Base-by-base conservation (phyloP, 2,888 invertebrate species). In the Agrochola lychnidis region DNA sequence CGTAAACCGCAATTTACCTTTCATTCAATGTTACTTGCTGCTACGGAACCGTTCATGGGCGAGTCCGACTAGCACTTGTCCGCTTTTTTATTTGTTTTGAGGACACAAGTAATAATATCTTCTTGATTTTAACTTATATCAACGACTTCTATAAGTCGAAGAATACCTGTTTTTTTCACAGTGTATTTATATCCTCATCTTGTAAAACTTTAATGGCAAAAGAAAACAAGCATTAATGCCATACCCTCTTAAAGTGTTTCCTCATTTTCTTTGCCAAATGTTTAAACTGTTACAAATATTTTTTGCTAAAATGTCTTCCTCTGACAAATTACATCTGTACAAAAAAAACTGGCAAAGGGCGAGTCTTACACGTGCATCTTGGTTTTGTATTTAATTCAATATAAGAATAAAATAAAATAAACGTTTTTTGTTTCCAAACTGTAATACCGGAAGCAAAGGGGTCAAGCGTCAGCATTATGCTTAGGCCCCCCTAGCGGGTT, bases 241-340 rank as follows among this genome's bases (percentile, higher is more conserved):
- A 36, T 53, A 40, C 16, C 2, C 2, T 57, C 25, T 16, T 40
- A 59, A 67, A 82, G 22, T 76, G 40, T 51, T 66, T 57, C 59
- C 53, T 62, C 64, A 36, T 53, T 77, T 61, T n/a, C n/a, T 42
- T 57, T 62, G 61, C 70, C 69, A 70, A 82, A 48, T 22, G 0
- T 64, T 70, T 30, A 67, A 69, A 71, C 48, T 67, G 74, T 71
- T 57, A 73, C 84, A 80, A 22, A 30, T 19, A n/a, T 62, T 59
- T 83, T 69, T 68, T 69, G 59, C 30, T 22, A 67, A 57, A 68
- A 19, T 80, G 22, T 71, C 42, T 61, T 30, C n/a, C 19, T 53
- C 56, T 57, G 80, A 84, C 68, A 80, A 84, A 64, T 71, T 0
- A 64, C 74, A 82, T 69, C 48, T 79, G 80, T 53, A 9, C 2